These are phyloP conservation scores for Ictidomys tridecemlineatus DNA, from an alignment of 2,113 vertebrate genomes.

Conservation along the genomic window DNA sequence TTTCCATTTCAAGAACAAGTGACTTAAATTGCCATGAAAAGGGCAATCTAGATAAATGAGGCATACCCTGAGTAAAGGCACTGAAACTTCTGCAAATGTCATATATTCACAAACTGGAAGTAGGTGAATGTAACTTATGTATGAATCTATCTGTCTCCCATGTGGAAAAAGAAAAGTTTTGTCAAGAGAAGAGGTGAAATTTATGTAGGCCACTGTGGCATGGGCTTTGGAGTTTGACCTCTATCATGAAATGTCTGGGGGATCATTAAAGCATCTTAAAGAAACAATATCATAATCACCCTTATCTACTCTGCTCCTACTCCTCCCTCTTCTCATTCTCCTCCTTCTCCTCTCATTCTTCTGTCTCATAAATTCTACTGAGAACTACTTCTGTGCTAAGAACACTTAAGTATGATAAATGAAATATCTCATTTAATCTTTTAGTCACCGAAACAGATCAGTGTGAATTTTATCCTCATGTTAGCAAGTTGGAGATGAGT, in stretches of 20 bases:
- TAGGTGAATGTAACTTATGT: not conserved
- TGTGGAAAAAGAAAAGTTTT: not conserved
- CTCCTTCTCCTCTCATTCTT: not conserved
- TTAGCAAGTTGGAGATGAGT: not conserved
- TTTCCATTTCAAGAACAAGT: not conserved
- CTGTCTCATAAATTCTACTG: not conserved
- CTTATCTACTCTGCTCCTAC: not conserved
- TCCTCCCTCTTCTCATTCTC: too few relatives aligned
- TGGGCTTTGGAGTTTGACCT: not conserved
- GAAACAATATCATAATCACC: not conserved
- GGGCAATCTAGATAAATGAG: not conserved
- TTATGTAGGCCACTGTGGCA: not conserved
- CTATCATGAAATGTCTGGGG: not conserved
- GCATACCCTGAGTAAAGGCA: not conserved
- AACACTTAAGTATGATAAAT: not conserved
- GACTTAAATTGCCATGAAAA: not conserved
- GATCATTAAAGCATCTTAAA: not conserved
- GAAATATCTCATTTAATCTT: not conserved
- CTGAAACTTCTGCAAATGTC: constrained; percentile 2
- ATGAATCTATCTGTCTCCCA: not conserved
- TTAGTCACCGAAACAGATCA: not conserved
- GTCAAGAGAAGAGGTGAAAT: not conserved
- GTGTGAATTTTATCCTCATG: not conserved
- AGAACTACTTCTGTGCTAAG: not conserved
- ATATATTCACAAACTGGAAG: not conserved